A percentile compares a stretch with the other conserved stretches of the same genome.
phyloP scores from a whole-genome alignment of 2,113 vertebrate species.

The Lophotis ruficrista region DNA sequence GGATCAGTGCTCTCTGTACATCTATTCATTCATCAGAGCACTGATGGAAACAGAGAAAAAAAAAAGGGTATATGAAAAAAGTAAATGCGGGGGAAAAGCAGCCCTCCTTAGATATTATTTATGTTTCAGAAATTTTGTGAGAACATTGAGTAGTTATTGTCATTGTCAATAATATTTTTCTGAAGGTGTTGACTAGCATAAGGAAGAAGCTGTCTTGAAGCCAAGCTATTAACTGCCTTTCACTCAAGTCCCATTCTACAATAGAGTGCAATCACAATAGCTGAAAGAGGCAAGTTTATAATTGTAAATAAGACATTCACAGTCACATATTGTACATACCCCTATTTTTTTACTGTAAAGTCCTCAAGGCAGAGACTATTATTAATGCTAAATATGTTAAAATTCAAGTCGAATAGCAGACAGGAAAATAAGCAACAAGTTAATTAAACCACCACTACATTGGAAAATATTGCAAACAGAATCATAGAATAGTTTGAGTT shows the following conservation, averaged over 20 bases:
- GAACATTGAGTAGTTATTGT: not conserved
- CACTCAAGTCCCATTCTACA: not conserved
- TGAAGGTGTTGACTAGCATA: not conserved
- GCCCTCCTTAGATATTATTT: not conserved
- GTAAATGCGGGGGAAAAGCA: not conserved
- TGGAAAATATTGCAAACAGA: not conserved
- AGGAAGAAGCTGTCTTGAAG: not conserved
- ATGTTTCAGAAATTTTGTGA: not conserved
- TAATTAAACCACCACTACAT: slow-evolving; percentile 1
- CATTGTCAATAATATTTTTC: not conserved
- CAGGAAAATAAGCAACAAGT: slow-evolving; percentile 21
- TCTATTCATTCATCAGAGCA: slow-evolving; percentile 20
- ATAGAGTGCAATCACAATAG: not conserved
- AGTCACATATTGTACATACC: not conserved
- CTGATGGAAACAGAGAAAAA: not conserved
- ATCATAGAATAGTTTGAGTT: too few relatives aligned
- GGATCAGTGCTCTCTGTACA: slow-evolving; percentile 41
- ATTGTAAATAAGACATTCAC: not conserved
- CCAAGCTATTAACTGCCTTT: not conserved
- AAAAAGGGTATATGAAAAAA: not conserved
- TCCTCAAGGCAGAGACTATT: not conserved
- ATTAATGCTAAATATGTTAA: slow-evolving; percentile 20
- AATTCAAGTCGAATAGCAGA: not conserved
- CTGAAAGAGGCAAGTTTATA: not conserved
- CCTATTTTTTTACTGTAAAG: not conserved